Evolutionary conservation across 1,140 invertebrate genomes (phyloP).

Genomic region (Pseudomyrmex concolor): DNA sequence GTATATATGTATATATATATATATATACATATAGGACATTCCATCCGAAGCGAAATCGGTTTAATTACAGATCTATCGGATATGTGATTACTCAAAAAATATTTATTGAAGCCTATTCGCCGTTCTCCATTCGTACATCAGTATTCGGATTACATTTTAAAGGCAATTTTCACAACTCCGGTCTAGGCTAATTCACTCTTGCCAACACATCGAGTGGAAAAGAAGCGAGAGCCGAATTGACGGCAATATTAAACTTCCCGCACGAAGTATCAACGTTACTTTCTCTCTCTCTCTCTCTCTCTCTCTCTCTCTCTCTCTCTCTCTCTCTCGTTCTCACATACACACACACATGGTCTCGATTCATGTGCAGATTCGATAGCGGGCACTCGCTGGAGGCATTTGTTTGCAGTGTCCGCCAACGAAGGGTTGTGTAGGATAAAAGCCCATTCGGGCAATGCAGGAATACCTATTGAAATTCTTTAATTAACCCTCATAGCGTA

Average conservation of each 20-base stretch:
- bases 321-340: not conserved
- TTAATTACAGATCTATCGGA: slow-evolving; percentile 71
- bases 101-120: slow-evolving; percentile 65
- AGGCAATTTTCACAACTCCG: slow-evolving; percentile 50
- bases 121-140: slow-evolving; percentile 53
- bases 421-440: slow-evolving; percentile 68
- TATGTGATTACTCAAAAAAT: slow-evolving; percentile 71
- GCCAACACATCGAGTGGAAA: slow-evolving; percentile 37
- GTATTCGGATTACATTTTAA: slow-evolving; percentile 62
- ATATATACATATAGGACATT: slow-evolving; percentile 49
- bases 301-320: not conserved
- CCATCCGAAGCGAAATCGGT: slow-evolving; percentile 67
- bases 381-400: slow-evolving; percentile 66
- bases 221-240: slow-evolving; percentile 65
- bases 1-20: not conserved
- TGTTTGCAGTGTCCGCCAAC: slow-evolving; percentile 74
- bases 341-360: slow-evolving; percentile 43
- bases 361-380: slow-evolving; percentile 68
- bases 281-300: not conserved
- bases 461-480: slow-evolving; percentile 78
- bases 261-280: slow-evolving; percentile 49
- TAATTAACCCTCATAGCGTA: slow-evolving; percentile 75
- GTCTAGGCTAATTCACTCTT: slow-evolving; percentile 58
- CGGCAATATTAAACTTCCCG: slow-evolving; percentile 73
- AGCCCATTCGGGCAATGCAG: slow-evolving; percentile 69